These are phyloP conservation scores for Mastomys coucha DNA, from an alignment of 2,113 vertebrate species.

Conservation along the genomic window DNA sequence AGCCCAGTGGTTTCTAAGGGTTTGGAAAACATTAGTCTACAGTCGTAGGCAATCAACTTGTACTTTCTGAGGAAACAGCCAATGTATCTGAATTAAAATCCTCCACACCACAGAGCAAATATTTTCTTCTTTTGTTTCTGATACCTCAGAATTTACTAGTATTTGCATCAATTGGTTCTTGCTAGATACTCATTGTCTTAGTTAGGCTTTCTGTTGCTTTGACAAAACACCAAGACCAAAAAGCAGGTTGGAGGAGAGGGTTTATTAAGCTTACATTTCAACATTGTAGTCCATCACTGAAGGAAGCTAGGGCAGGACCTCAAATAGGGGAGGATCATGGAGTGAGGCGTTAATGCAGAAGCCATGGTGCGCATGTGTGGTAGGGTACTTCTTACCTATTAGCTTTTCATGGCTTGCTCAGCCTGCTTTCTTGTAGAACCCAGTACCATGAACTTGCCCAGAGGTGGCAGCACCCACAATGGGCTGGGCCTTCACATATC, in stretches of 20 bases:
- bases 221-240: background rate
- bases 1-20: background rate
- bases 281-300: background rate
- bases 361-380: background rate
- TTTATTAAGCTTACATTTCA: background rate
- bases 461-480: background rate
- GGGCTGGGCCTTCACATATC: background rate
- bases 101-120: background rate
- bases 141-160: background rate
- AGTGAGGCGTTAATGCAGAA: background rate
- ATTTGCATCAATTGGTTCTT: background rate
- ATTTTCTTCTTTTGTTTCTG: background rate
- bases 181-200: background rate
- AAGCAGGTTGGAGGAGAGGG: background rate
- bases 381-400: background rate
- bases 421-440: background rate
- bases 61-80: background rate
- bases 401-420: background rate
- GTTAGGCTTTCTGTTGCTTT: background rate
- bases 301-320: background rate
- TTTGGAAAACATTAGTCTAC: background rate
- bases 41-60: background rate
- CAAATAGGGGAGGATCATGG: background rate
- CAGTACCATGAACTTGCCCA: background rate
- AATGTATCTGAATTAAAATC: conserved; percentile 9